Evolutionary conservation across 2,888 invertebrate genomes (phyloP).

Genomic region (Formica aserva): DNA sequence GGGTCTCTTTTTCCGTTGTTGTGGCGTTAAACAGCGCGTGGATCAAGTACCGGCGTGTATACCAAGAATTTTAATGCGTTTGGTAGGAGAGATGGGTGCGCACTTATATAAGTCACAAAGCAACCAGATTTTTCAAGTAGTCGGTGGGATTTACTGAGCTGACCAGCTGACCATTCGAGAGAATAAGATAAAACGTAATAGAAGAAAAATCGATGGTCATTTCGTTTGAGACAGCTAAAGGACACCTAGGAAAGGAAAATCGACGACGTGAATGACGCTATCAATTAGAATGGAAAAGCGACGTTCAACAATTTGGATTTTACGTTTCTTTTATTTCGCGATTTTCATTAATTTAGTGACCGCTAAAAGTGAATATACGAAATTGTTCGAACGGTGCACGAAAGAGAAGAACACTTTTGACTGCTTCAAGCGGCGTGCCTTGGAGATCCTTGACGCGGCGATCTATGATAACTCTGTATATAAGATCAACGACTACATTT

Average conservation of each 20-base stretch:
- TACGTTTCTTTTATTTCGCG: conserved; percentile 63
- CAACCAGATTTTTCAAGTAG: conserved; percentile 60
- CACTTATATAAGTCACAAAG: conserved; percentile 77
- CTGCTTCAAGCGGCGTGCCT: conserved; percentile 81
- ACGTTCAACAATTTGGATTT: conserved; percentile 12
- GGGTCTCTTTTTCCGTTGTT: conserved; percentile 73
- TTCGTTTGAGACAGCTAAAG: neutral
- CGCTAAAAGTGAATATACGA: conserved; percentile 78
- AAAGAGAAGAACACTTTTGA: conserved; percentile 83
- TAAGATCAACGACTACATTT: conserved; percentile 82
- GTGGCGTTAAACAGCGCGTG: conserved; percentile 85
- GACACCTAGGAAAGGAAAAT: neutral
- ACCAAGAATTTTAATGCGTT: conserved; percentile 56
- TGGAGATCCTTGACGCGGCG: conserved; percentile 82
- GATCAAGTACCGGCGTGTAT: conserved; percentile 70
- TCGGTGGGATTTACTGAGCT: conserved; percentile 60
- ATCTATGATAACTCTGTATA: conserved; percentile 82
- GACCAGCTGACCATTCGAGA: conserved; percentile 14
- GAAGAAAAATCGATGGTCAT: neutral
- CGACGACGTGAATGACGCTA: neutral
- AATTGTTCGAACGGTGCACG: conserved; percentile 81
- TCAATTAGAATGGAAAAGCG: conserved; percentile 22
- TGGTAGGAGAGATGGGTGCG: conserved; percentile 69
- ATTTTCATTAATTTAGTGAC: conserved; percentile 62
- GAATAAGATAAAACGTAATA: conserved; percentile 1